Percentiles rank a stretch among this genome's conserved stretches.
Evolutionary conservation across 1,140 invertebrate species (phyloP).

Genomic region (Neodiprion virginianus): DNA sequence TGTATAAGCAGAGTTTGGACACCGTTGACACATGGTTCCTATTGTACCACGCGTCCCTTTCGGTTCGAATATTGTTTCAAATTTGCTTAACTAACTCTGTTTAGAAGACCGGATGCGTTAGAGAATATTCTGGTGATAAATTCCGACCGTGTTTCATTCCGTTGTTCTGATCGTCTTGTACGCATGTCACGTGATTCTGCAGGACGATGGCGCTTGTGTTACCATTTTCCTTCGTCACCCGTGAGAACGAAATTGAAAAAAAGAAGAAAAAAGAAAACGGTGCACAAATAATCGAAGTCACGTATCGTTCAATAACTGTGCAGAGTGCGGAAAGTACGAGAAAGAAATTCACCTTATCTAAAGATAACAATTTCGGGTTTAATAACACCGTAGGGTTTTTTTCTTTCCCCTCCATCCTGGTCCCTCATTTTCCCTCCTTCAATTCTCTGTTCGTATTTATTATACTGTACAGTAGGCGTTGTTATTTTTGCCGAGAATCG

Average conservation of each 20-base stretch:
- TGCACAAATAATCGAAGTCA: not conserved
- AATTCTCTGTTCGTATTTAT: no score
- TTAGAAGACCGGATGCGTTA: not conserved
- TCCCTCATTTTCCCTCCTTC: no score
- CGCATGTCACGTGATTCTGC: no score
- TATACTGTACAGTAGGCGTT: no score
- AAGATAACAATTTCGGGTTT: no score
- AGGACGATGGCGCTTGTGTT: not conserved
- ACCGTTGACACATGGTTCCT: not conserved
- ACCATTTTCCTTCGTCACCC: not conserved
- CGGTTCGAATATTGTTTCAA: not conserved
- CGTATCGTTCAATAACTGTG: no score
- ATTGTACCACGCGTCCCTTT: not conserved
- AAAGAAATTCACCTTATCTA: no score
- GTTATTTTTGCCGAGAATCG: no score
- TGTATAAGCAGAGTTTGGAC: not conserved
- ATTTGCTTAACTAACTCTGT: not conserved
- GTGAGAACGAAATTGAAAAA: not conserved
- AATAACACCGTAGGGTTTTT: no score
- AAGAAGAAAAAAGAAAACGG: not conserved
- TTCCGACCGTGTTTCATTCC: not conserved
- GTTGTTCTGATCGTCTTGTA: not conserved
- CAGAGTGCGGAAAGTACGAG: no score
- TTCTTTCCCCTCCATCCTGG: no score
- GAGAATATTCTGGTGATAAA: not conserved